A percentile compares a stretch with the other conserved stretches of the same genome.
Conservation (phyloP, 2,888 invertebrate species). For the Ornithoptera alexandrae region DNA sequence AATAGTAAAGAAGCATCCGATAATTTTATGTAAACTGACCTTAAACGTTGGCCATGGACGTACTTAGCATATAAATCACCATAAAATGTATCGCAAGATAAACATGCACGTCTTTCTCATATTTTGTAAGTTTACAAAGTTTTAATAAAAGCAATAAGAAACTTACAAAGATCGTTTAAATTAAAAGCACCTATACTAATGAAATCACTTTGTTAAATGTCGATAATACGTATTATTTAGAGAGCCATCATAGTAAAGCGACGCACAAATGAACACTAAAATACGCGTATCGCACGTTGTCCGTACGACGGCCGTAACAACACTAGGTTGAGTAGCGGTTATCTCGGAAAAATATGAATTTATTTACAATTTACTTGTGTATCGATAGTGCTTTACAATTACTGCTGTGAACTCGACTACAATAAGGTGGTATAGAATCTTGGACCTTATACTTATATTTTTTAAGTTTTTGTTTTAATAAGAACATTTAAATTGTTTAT, state of each 20-base stretch:
- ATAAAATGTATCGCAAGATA: conserved; percentile 8
- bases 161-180: conserved; percentile 8
- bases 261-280: conserved; percentile 57
- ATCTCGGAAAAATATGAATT: conserved; percentile 32
- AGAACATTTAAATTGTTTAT: too few species aligned
- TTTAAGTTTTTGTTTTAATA: too few species aligned
- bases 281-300: conserved; percentile 47
- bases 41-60: conserved; percentile 15
- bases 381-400: background rate
- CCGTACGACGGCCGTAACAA: conserved; percentile 37
- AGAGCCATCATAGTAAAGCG: conserved; percentile 50
- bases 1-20: conserved; percentile 3
- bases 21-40: conserved; percentile 16
- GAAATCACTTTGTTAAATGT: conserved; percentile 10
- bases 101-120: background rate
- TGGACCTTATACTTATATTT: too few species aligned
- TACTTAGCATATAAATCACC: conserved; percentile 7
- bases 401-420: background rate
- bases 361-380: conserved; percentile 11
- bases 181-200: conserved; percentile 7
- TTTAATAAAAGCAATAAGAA: background rate
- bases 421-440: too few species aligned
- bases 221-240: conserved; percentile 36
- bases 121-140: background rate
- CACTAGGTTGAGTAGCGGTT: conserved; percentile 36